Percentiles rank a stretch among this genome's conserved stretches.
These are phyloP conservation scores for Laspeyria flexula DNA, from an alignment of 2,888 invertebrate genomes.

Conservation along the genomic window DNA sequence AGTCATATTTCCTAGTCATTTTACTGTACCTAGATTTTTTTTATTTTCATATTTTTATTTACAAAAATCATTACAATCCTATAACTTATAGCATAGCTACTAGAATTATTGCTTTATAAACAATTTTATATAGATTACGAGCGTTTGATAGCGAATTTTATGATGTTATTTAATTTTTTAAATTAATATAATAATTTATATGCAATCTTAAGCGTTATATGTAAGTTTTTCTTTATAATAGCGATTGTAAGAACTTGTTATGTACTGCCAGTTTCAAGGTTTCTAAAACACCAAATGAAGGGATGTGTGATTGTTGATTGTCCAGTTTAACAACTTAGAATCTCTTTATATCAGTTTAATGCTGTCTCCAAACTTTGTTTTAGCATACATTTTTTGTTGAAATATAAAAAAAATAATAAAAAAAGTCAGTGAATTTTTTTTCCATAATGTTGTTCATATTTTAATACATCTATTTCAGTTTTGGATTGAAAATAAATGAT, in stretches of 20 bases:
- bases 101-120: slow-evolving; percentile 58
- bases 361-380: background rate
- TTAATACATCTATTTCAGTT: slow-evolving; percentile 7
- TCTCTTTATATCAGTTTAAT: slow-evolving; percentile 27
- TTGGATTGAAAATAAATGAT: slow-evolving; percentile 36
- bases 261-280: slow-evolving; percentile 81
- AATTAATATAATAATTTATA: slow-evolving; percentile 55
- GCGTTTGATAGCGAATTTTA: slow-evolving; percentile 72
- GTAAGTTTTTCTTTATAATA: slow-evolving; percentile 56
- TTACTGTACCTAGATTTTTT: background rate
- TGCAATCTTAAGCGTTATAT: slow-evolving; percentile 62
- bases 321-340: slow-evolving; percentile 54
- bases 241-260: slow-evolving; percentile 67
- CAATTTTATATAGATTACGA: slow-evolving; percentile 61
- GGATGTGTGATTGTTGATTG: slow-evolving; percentile 60
- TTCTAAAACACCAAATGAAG: slow-evolving; percentile 75
- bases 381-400: too few relatives aligned
- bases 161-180: slow-evolving; percentile 61
- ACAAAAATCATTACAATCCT: slow-evolving; percentile 50
- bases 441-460: background rate
- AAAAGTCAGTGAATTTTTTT: too few relatives aligned
- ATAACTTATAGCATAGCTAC: slow-evolving; percentile 46
- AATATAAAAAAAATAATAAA: too few relatives aligned
- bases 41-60: slow-evolving; percentile 5
- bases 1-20: slow-evolving; percentile 23